Evolutionary conservation across 2,113 vertebrate genomes (phyloP), one percentile per base, ranked within the genome.

Genomic region (Barbus barbus): DNA sequence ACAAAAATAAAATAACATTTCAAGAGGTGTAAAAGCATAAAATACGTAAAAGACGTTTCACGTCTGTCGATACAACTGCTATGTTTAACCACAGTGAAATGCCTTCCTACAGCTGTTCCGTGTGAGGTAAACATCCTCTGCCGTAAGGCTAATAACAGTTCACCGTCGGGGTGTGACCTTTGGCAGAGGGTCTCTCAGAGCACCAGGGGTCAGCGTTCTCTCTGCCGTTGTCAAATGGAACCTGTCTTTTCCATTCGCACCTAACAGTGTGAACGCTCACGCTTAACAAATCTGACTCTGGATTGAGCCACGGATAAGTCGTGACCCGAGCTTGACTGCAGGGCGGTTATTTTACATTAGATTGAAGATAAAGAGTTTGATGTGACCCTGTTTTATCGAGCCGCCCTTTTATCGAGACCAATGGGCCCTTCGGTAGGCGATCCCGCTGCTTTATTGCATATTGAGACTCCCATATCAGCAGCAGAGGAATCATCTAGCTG

Each of bases 321-420:
- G 65, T 83, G 81, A 85, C 83, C 84, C 6, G 48, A 60, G 84
- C 79, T 85, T 85, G 84, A 87, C 86, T 83, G 80, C 71, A 11
- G 84, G 86, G 86, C 73, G 86, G 77, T 90, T 77, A 88, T 85
- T 92, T 90, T 87, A 85, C 86, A 78, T 88, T 88, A 89, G 92
- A 87, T 89, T 86, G 84, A 87, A 89, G 91, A 92, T 93, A 92
- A 93, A 92, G 91, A 89, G 89, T 81, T 93, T 92, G 92, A 93
- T 92, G 86, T 91, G 90, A 90, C 89, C 89, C 90, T 56, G 78
- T 41, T 81, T 90, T 90, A 89, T 88, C 85, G 74, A 48, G 82
- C 85, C 83, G 85, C 81, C 83, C 75, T 89, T 86, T 92, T 92
- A 93, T 93, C 87, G 89, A 82, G 83, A 88, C 89, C 91, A 87